Evolutionary conservation across 2,113 vertebrate genomes (phyloP), one percentile per base, ranked within the genome.

Genomic region (Abramis brama): DNA sequence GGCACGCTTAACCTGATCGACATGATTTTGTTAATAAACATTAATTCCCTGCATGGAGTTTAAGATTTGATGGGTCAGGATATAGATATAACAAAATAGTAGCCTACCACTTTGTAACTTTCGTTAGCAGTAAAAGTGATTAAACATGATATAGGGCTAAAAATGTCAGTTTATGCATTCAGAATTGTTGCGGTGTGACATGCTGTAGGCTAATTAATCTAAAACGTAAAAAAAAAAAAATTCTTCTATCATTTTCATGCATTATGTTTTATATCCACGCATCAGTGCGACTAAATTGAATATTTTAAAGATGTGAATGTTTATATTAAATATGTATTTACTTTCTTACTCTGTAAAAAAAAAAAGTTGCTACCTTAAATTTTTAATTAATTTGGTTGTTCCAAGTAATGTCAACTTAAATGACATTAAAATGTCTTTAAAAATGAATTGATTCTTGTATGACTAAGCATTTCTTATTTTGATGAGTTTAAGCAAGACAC

Each of bases 1-100:
- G 77, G 47, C 64, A 36, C 81, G 30, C 6, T 50, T 57, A 73
- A 83, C 66, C 82, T 59, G 82, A 83, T 25, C 15, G 8, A 25
- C 82, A 27, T 2, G 82, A 17, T 83, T 83, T 59, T 73, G 25
- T 15, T 13, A 30, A 55, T 83, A n/a, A 17, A n/a, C 23, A 83
- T 83, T 36, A 82, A 68, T 27, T 59, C 36, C 39, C 6, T 3
- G n/a, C n/a, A n/a, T n/a, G 5, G 25, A 82, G 11, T 82, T 52
- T 50, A 52, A 13, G 2, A 12, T 52, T 64, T 23, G 12, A 23
- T 68, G 43, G 25, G n/a, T 68, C 19, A 7, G 64, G 62, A 60
- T 39, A 60, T 39, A 39, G 55, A 79, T 4, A 25, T 62, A 8
- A 23, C 9, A 23, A 43, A n/a, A 6, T 17, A 39, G 8, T 10